phyloP scores from a whole-genome alignment of 2,797 vertebrate species.

The Notolabrus celidotus region DNA sequence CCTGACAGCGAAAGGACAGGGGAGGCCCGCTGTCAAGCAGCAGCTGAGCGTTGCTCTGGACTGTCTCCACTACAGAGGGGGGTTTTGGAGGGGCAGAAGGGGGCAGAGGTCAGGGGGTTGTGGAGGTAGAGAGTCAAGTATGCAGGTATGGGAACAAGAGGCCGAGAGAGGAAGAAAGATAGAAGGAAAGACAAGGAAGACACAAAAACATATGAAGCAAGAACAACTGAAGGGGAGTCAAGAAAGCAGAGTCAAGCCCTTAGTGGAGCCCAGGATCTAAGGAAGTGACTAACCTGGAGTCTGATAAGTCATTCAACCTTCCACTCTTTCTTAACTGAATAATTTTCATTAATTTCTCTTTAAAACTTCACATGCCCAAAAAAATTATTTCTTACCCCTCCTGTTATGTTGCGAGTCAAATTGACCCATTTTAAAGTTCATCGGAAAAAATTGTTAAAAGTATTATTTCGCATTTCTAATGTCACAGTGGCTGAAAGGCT shows the following conservation, averaged over 20 bases:
- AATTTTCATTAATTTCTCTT: constrained; percentile 4
- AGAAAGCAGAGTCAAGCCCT: constrained; percentile 68
- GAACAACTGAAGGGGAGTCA: constrained; percentile 76
- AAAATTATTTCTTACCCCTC: no score
- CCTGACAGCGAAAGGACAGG: constrained; percentile 91
- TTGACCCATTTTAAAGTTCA: no score
- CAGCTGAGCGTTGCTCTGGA: constrained; percentile 96
- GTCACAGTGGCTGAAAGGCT: no score
- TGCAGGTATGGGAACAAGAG: constrained; percentile 81
- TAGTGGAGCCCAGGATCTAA: constrained; percentile 40
- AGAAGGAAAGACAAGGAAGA: constrained; percentile 75
- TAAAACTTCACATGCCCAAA: constrained; percentile 23
- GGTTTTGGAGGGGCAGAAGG: constrained; percentile 72
- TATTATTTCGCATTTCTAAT: no score
- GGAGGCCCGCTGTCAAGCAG: constrained; percentile 92
- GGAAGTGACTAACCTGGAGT: constrained; percentile 5
- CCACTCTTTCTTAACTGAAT: constrained; percentile 2
- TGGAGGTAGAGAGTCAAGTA: constrained; percentile 58
- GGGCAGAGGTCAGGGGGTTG: constrained; percentile 35
- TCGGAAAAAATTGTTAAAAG: no score
- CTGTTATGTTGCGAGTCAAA: no score
- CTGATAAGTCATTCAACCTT: background rate
- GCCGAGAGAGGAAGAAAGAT: constrained; percentile 60
- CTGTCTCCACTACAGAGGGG: constrained; percentile 93
- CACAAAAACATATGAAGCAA: constrained; percentile 83